A percentile compares a stretch with the other conserved stretches of the same genome.
Evolutionary conservation across 2,113 vertebrate genomes (phyloP).

Genomic region (Spilogale gracilis): DNA sequence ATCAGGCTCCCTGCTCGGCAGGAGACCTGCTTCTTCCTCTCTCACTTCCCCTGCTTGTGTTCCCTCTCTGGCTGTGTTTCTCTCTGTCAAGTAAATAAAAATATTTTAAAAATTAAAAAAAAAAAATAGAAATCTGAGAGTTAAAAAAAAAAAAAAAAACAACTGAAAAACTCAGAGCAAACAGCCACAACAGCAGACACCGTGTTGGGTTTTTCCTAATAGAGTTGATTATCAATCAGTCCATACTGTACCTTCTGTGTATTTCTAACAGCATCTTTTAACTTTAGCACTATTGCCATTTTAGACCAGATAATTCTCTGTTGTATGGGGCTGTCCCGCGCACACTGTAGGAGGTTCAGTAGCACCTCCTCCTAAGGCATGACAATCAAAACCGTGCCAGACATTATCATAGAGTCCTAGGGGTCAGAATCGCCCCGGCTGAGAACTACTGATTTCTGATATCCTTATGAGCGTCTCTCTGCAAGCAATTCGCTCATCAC

Average conservation of each 20-base stretch:
- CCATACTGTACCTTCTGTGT: neutral
- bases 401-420: neutral
- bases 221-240: neutral
- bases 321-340: neutral
- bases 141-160: too few relatives aligned
- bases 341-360: accelerated
- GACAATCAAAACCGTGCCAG: neutral
- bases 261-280: neutral
- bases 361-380: neutral
- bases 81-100: too few relatives aligned
- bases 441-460: neutral
- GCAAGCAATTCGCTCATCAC: neutral
- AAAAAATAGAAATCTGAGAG: neutral
- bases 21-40: too few relatives aligned
- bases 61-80: too few relatives aligned
- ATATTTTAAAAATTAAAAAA: too few relatives aligned
- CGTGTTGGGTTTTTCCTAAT: neutral
- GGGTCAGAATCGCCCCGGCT: neutral
- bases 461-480: neutral
- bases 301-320: neutral
- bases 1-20: too few relatives aligned
- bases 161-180: neutral
- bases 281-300: neutral
- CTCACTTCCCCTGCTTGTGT: too few relatives aligned
- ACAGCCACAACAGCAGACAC: neutral